Conservation (phyloP, 2,888 invertebrate species). For the Harpalus rufipes region DNA sequence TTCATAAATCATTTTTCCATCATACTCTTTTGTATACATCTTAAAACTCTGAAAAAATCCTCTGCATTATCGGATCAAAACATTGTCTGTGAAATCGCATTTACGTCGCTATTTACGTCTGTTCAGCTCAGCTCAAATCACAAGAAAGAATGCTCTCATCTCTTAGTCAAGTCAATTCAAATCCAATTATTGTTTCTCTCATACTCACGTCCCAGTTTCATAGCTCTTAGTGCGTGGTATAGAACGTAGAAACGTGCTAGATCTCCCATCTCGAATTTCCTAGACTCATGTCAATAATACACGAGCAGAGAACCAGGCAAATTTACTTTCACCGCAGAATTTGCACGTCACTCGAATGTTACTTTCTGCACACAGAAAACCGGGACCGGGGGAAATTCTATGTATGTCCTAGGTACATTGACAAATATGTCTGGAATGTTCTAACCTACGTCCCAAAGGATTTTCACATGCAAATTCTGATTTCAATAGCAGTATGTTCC, state of each 20-base stretch:
- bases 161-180: conserved; percentile 2
- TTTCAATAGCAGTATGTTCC: conserved; percentile 33
- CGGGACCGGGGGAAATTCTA: background rate
- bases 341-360: conserved; percentile 27
- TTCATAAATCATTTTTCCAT: too few species aligned
- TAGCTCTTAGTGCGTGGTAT: conserved; percentile 20
- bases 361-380: conserved; percentile 20
- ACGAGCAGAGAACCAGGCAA: background rate
- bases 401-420: background rate
- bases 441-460: conserved; percentile 32
- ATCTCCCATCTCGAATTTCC: conserved; percentile 1
- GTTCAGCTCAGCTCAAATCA: background rate
- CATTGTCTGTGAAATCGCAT: background rate
- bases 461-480: conserved; percentile 41
- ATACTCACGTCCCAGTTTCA: conserved; percentile 24
- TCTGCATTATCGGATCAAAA: too few species aligned
- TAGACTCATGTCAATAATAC: conserved; percentile 9
- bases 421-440: conserved; percentile 42
- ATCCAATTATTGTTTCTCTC: conserved; percentile 18
- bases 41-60: too few species aligned
- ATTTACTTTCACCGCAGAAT: conserved; percentile 17
- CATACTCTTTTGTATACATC: too few species aligned
- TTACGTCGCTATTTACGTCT: background rate
- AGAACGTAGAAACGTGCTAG: conserved; percentile 12
- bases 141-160: background rate